These are phyloP conservation scores for Periparus ater DNA, from an alignment of 2,797 vertebrate species.

Conservation along the genomic window DNA sequence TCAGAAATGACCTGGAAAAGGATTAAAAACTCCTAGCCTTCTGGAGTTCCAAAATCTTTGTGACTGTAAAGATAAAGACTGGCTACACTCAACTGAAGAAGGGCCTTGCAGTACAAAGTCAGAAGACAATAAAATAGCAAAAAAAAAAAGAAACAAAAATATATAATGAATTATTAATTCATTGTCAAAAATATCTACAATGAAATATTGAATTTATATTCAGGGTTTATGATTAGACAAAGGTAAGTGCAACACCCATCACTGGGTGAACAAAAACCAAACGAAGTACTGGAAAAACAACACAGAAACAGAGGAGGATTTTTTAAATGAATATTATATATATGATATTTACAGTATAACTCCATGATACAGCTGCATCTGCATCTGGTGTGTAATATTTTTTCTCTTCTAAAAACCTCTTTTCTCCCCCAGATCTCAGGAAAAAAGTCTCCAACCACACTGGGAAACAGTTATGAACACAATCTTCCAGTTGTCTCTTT, in stretches of 20 bases:
- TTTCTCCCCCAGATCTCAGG: neutral
- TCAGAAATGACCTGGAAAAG: neutral
- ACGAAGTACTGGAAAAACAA: neutral
- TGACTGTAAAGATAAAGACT: neutral
- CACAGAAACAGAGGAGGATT: neutral
- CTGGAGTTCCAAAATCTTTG: neutral
- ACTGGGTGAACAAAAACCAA: rapidly evolving
- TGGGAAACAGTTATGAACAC: neutral
- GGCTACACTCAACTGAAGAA: neutral
- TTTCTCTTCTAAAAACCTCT: neutral
- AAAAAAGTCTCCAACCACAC: neutral
- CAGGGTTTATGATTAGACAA: neutral
- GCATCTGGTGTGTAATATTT: neutral
- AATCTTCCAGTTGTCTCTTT: neutral
- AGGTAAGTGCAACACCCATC: neutral
- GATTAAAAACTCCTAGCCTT: neutral
- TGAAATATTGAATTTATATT: neutral
- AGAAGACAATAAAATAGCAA: neutral
- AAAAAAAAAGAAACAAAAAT: neutral
- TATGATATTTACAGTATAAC: neutral
- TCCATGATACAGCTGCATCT: neutral
- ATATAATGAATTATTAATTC: neutral
- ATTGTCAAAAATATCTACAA: neutral
- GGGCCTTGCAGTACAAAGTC: neutral
- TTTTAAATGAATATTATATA: neutral